Conservation (phyloP, 1,140 invertebrate species). For the Drosophila leontia region DNA sequence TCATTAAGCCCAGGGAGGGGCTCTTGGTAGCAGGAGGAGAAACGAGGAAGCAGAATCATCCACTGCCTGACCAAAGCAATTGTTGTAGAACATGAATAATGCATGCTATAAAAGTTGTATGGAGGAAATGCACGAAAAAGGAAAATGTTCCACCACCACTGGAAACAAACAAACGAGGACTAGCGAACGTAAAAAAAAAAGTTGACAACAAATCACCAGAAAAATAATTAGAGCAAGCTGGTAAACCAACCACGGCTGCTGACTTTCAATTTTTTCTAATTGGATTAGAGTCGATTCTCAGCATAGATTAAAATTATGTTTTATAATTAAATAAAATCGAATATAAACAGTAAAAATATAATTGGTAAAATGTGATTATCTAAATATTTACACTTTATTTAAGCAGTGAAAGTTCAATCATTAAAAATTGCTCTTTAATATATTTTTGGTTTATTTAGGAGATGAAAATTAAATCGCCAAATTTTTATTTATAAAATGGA, state of each 20-base stretch:
- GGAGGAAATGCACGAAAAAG: constrained; percentile 57
- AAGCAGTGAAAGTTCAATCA: too few species aligned
- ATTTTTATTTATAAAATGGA: too few species aligned
- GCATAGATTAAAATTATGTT: background rate
- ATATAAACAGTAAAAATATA: background rate
- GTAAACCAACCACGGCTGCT: constrained; percentile 16
- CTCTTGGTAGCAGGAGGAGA: background rate
- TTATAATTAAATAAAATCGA: background rate
- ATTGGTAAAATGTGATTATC: background rate
- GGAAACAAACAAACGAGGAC: constrained; percentile 33
- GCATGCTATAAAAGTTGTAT: constrained; percentile 74
- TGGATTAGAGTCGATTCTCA: background rate
- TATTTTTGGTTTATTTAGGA: background rate
- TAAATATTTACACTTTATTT: too few species aligned
- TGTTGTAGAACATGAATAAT: constrained; percentile 77
- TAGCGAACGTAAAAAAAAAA: constrained; percentile 9
- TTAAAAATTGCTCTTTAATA: too few species aligned
- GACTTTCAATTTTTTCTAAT: constrained; percentile 6
- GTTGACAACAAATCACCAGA: constrained; percentile 1
- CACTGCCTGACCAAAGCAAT: constrained; percentile 52
- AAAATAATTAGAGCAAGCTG: constrained; percentile 45
- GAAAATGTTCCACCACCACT: constrained; percentile 25
- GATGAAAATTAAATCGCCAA: background rate
- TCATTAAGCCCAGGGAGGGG: constrained; percentile 50
- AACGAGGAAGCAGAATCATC: background rate